These are phyloP conservation scores for Ceratosolen solmsi DNA, from an alignment of 1,140 invertebrate genomes.

Conservation along the genomic window DNA sequence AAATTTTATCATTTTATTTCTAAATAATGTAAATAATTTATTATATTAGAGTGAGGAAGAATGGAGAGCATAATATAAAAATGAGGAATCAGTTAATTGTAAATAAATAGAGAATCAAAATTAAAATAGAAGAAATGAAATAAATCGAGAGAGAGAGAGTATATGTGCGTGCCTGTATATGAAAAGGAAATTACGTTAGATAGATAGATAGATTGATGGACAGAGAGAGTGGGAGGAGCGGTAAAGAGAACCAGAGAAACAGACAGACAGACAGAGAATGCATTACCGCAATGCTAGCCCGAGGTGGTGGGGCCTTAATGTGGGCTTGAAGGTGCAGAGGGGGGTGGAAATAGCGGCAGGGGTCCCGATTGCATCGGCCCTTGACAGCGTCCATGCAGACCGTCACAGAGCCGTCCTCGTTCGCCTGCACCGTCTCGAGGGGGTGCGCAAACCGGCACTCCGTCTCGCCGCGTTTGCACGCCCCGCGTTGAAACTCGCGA, in stretches of 20 bases:
- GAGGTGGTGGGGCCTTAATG: constrained; percentile 96
- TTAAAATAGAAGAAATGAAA: constrained; percentile 38
- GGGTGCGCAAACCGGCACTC: constrained; percentile 99
- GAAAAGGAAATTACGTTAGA: no score
- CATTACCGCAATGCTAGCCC: constrained; percentile 93
- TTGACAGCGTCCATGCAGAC: constrained; percentile 99
- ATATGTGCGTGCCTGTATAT: no score
- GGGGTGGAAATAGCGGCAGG: constrained; percentile 98
- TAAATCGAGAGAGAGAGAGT: constrained; percentile 54
- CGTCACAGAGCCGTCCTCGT: constrained; percentile 96
- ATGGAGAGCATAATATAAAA: background rate
- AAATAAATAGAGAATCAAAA: constrained; percentile 23
- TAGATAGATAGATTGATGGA: constrained; percentile 64
- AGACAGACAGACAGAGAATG: constrained; percentile 76
- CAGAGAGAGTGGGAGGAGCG: no score
- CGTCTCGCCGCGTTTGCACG: constrained; percentile 94
- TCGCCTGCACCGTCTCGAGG: constrained; percentile 92
- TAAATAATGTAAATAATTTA: no score
- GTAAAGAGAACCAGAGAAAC: constrained; percentile 64
- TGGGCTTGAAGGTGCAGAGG: constrained; percentile 98
- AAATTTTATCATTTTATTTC: no score
- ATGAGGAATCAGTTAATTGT: background rate
- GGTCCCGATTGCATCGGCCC: constrained; percentile 95
- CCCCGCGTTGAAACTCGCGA: constrained; percentile 97
- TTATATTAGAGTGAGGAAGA: no score